These are phyloP conservation scores for Alectura lathami DNA, from an alignment of 2,113 vertebrate species.

Conservation along the genomic window DNA sequence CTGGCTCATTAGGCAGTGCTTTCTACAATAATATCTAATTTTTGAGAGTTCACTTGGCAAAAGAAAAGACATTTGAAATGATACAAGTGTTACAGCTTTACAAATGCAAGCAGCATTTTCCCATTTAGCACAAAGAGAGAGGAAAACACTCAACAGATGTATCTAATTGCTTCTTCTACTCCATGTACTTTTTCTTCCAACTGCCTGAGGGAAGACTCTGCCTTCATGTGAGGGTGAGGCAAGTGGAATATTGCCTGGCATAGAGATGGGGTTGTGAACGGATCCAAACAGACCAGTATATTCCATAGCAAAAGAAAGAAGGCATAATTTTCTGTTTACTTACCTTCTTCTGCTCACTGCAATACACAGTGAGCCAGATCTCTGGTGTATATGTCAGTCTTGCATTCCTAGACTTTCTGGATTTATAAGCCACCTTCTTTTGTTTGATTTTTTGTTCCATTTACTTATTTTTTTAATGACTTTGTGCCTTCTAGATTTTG, in stretches of 20 bases:
- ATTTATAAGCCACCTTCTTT: background rate
- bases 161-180: slow-evolving; percentile 57
- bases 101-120: slow-evolving; percentile 43
- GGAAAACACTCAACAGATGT: slow-evolving; percentile 63
- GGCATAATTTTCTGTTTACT: background rate
- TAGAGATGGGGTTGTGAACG: background rate
- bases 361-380: rapidly evolving
- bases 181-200: background rate
- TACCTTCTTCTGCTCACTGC: background rate
- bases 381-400: rapidly evolving
- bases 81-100: slow-evolving; percentile 53
- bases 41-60: slow-evolving; percentile 70
- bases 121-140: slow-evolving; percentile 44
- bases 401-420: background rate
- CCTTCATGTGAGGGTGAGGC: background rate
- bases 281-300: background rate
- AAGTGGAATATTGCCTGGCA: background rate
- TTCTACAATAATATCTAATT: slow-evolving; percentile 72
- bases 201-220: background rate
- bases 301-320: background rate
- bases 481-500: background rate
- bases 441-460: background rate
- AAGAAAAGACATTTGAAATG: slow-evolving; percentile 37
- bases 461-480: rapidly evolving
- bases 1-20: slow-evolving; percentile 68